Percentiles rank a stretch among this genome's conserved stretches.
These are phyloP conservation scores for Pantherophis guttatus DNA, from an alignment of 2,113 vertebrate species.

Conservation along the genomic window DNA sequence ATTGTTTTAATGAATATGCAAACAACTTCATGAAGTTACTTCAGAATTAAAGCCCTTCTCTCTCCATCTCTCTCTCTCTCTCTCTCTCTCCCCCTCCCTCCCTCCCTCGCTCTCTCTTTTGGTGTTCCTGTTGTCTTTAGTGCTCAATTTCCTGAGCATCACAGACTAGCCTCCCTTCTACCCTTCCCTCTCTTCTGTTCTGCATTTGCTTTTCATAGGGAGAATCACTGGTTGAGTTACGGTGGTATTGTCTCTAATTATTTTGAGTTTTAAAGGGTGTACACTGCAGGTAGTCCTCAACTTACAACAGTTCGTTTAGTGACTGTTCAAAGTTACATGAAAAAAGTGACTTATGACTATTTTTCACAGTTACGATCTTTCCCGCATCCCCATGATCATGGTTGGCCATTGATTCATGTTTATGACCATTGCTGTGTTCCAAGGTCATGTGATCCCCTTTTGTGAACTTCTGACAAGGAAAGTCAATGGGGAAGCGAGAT, in stretches of 20 bases:
- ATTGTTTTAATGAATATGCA: background rate
- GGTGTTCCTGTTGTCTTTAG: background rate
- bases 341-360: background rate
- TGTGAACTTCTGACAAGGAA: no score
- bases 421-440: no score
- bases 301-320: background rate
- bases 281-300: background rate
- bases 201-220: background rate
- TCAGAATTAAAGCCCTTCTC: background rate
- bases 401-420: background rate
- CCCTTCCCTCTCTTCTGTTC: background rate
- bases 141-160: background rate
- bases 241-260: background rate
- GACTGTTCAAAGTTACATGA: background rate
- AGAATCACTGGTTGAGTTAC: background rate
- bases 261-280: background rate
- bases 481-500: no score
- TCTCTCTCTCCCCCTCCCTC: no score
- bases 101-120: background rate
- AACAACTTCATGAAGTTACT: background rate
- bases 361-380: background rate
- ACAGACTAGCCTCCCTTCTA: background rate
- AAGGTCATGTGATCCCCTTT: no score
- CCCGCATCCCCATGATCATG: background rate
- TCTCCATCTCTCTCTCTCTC: rapidly evolving